These are phyloP conservation scores for Micoletzkya japonica DNA, from an alignment of 2,888 invertebrate genomes.

Conservation along the genomic window DNA sequence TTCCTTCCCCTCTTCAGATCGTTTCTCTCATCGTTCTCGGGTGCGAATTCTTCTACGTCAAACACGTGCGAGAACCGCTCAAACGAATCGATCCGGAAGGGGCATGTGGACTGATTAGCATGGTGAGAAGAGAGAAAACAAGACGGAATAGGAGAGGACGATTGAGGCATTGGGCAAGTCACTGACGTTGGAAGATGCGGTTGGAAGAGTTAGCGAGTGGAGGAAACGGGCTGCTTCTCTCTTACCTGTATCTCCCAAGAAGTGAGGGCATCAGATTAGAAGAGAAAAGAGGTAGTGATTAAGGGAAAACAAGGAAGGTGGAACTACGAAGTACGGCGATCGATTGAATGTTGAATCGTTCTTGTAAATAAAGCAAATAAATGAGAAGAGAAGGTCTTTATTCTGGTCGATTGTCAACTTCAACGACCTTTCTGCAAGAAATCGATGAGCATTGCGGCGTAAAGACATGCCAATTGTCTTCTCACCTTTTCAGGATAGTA, in stretches of 20 bases:
- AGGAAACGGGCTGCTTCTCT: constrained; percentile 24
- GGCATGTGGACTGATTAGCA: constrained; percentile 89
- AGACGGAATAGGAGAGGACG: not conserved
- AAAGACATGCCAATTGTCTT: no score
- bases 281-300: no score
- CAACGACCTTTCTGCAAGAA: no score
- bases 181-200: constrained; percentile 54
- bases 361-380: no score
- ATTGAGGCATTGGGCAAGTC: constrained; percentile 57
- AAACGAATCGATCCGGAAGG: constrained; percentile 86
- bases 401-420: no score
- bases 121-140: constrained; percentile 70
- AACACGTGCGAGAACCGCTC: constrained; percentile 81
- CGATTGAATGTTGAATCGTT: no score
- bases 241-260: constrained; percentile 5
- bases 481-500: no score
- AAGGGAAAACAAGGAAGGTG: no score
- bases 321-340: no score
- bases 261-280: not conserved
- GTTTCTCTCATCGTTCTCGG: constrained; percentile 84
- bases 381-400: no score
- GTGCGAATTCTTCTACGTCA: constrained; percentile 91
- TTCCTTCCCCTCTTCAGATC: constrained; percentile 70
- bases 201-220: constrained; percentile 59
- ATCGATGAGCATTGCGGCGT: no score